phyloP scores from a whole-genome alignment of 92 coral and sea anemone species.

The Montipora capitata region DNA sequence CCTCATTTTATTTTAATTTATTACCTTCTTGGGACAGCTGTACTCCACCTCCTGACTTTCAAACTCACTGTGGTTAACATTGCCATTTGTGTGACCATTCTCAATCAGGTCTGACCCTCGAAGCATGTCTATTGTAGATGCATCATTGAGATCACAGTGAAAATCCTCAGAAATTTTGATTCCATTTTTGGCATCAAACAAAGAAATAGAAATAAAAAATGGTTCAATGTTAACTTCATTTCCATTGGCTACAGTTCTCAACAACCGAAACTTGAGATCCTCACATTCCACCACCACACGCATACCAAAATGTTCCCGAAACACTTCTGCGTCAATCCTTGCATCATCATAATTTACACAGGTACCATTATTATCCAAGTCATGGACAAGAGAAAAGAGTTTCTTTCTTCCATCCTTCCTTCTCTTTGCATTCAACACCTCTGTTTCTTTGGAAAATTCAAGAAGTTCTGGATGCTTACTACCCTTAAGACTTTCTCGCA shows the following conservation, averaged over 20 bases:
- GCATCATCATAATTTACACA: slow-evolving; percentile 92
- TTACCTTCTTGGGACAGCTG: slow-evolving; percentile 76
- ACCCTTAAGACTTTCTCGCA: slow-evolving; percentile 95
- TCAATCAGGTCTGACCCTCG: slow-evolving; percentile 76
- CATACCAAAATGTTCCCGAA: slow-evolving; percentile 87
- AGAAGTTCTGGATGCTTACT: slow-evolving; percentile 96
- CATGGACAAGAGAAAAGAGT: slow-evolving; percentile 90
- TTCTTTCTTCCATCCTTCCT: slow-evolving; percentile 90
- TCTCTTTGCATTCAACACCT: slow-evolving; percentile 91
- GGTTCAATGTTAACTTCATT: slow-evolving; percentile 94
- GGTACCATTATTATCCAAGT: slow-evolving; percentile 80
- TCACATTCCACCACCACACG: slow-evolving; percentile 86
- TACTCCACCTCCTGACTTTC: slow-evolving; percentile 69
- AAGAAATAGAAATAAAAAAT: slow-evolving; percentile 88
- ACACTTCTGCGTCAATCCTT: slow-evolving; percentile 90
- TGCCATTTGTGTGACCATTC: slow-evolving; percentile 86
- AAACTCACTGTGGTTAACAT: slow-evolving; percentile 24
- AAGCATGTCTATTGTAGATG: slow-evolving; percentile 85
- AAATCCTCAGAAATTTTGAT: slow-evolving; percentile 96
- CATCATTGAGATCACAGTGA: slow-evolving; percentile 93
- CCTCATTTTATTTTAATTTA: too few species aligned
- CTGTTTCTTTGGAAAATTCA: slow-evolving; percentile 98
- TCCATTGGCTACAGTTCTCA: slow-evolving; percentile 74
- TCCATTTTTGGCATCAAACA: slow-evolving; percentile 94
- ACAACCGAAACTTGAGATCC: slow-evolving; percentile 95